Evolutionary conservation across 2,113 vertebrate genomes (phyloP).

Genomic region (Poicephalus meyeri): DNA sequence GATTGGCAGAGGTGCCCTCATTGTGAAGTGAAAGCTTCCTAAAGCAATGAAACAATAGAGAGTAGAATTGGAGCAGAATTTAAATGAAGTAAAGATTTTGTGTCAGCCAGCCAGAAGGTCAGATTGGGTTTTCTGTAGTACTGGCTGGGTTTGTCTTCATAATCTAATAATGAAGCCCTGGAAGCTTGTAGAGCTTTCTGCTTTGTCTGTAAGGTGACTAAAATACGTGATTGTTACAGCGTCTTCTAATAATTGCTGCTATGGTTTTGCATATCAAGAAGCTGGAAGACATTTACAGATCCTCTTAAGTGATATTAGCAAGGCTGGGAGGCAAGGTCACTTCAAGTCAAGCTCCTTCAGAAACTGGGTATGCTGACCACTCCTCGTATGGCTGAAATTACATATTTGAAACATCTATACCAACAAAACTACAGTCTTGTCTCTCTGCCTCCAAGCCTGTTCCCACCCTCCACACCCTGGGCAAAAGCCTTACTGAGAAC

Average conservation of each 20-base stretch:
- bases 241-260: neutral
- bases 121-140: neutral
- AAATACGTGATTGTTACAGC: neutral
- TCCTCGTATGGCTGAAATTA: neutral
- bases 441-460: neutral
- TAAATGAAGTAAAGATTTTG: slow-evolving; percentile 60
- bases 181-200: slow-evolving; percentile 22
- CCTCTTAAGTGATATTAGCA: neutral
- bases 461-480: neutral
- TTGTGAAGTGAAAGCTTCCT: slow-evolving; percentile 34
- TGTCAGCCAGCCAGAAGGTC: slow-evolving; percentile 5
- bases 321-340: neutral
- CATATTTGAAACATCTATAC: neutral
- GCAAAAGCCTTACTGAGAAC: neutral
- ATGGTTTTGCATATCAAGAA: neutral
- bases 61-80: slow-evolving; percentile 46
- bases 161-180: neutral
- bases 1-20: slow-evolving; percentile 36
- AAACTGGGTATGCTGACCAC: neutral
- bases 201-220: slow-evolving; percentile 5
- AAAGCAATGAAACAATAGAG: slow-evolving; percentile 41
- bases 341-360: neutral
- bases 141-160: neutral
- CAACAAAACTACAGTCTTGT: neutral
- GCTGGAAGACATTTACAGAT: neutral